Percentiles rank a stretch among this genome's conserved stretches.
Evolutionary conservation across 2,888 invertebrate species (phyloP).

Genomic region (Drosophila buzzatii): DNA sequence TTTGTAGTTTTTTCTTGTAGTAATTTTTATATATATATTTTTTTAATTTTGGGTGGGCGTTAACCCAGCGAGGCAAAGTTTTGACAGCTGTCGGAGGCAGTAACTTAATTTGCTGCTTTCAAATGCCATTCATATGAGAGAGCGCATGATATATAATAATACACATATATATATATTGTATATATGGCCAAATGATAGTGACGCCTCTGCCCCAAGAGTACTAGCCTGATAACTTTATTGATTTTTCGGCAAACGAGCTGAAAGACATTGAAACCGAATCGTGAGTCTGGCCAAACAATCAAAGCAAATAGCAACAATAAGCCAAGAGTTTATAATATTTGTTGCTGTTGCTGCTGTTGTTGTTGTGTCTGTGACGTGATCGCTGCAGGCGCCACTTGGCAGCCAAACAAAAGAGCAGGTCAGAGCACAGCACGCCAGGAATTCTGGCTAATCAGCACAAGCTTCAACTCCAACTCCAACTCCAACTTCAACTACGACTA

Average conservation of each 20-base stretch:
- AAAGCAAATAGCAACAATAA: conserved; percentile 70
- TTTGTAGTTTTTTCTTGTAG: conserved; percentile 16
- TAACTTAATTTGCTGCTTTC: conserved; percentile 70
- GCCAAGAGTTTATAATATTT: conserved; percentile 35
- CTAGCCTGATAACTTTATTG: conserved; percentile 71
- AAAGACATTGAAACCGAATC: conserved; percentile 78
- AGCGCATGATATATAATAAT: conserved; percentile 4
- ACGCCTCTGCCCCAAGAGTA: conserved; percentile 58
- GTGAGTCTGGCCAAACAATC: conserved; percentile 76
- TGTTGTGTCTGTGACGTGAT: conserved; percentile 82
- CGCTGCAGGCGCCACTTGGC: conserved; percentile 81
- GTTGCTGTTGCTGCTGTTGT: conserved; percentile 47
- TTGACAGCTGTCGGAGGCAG: conserved; percentile 66
- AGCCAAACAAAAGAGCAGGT: conserved; percentile 77
- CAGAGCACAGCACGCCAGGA: conserved; percentile 68
- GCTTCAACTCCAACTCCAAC: conserved; percentile 22
- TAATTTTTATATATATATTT: background rate
- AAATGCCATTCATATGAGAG: conserved; percentile 32
- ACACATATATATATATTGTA: conserved; percentile 7
- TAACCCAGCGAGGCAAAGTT: conserved; percentile 53
- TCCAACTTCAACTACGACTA: conserved; percentile 25
- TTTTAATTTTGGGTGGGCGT: conserved; percentile 66
- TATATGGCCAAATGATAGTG: conserved; percentile 28
- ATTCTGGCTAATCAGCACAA: conserved; percentile 80
- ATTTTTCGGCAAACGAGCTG: conserved; percentile 71